Percentiles rank a stretch among this genome's conserved stretches.
Evolutionary conservation across 1,140 invertebrate genomes (phyloP).

Genomic region (Neodiprion virginianus): DNA sequence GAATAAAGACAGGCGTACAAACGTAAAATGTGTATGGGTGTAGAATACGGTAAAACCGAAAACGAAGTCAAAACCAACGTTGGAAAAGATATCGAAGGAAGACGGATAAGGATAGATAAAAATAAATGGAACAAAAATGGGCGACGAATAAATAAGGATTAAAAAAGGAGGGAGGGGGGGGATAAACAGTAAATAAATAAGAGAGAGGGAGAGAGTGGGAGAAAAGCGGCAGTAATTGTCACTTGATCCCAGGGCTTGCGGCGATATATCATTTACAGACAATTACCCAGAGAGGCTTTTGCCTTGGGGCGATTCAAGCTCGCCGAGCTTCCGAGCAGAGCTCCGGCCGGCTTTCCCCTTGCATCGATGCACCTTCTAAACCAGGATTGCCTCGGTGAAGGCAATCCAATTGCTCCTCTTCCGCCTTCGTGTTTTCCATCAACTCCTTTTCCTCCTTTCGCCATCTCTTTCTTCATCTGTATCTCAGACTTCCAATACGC

Average conservation of each 20-base stretch:
- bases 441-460: neutral
- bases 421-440: neutral
- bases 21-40: too few species aligned
- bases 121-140: too few species aligned
- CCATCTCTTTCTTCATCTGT: neutral
- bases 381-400: neutral
- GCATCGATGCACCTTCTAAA: neutral
- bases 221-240: constrained; percentile 51
- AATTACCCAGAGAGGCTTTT: constrained; percentile 46
- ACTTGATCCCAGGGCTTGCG: constrained; percentile 46
- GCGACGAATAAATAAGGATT: too few species aligned
- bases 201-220: constrained; percentile 8
- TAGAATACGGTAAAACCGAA: too few species aligned
- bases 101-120: too few species aligned
- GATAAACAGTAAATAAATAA: too few species aligned
- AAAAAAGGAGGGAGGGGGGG: too few species aligned
- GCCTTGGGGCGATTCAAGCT: constrained; percentile 29
- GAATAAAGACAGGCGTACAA: too few species aligned
- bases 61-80: too few species aligned
- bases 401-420: neutral
- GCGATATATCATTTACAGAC: constrained; percentile 56
- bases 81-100: too few species aligned
- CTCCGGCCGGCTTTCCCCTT: neutral
- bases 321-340: neutral
- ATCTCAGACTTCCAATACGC: neutral